Base-by-base conservation (phyloP, 2,113 vertebrate species). In the Muntiacus reevesi region DNA sequence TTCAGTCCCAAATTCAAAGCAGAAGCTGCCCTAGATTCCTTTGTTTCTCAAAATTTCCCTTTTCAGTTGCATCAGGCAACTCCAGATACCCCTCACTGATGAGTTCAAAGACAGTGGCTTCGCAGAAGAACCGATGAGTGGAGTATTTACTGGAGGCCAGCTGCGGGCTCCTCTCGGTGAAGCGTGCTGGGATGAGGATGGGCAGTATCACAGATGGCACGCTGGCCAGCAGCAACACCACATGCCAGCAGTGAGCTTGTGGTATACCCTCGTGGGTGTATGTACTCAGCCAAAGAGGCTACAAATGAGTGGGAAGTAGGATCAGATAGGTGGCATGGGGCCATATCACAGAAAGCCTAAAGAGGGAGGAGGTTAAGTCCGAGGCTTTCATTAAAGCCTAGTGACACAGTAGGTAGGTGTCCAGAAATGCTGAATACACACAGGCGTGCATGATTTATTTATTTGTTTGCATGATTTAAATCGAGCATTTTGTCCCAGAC, bases 11-110 rank as follows among this genome's bases (percentile, higher is more conserved):
- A 96, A 92, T 96, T 95, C 94, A 91, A 97, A 93, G 95, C 93
- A 98, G 96, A 96, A 94, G 96, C 60, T 95, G 67, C 40, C 74
- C 93, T 94, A 87, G 87, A 96, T 97, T 94, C 83, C 54, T 90
- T 60, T 89, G 62, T 74, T 95, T 93, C 83, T 90, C 79, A 89
- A 86, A 87, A 81, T 74, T 50, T 62, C 87, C 62, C n/a, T 89
- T 96, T 88, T 81, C 82, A 91, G 45, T 87, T 47, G 33, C 5
- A 84, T 50, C 54, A 67, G 89, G 54, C 55, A 52, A 36, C 28
- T 95, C 87, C 5, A 60, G 54, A 92, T 15, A 47, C 11, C 87
- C 83, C n/a, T 94, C 54, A 36, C 33, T 36, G 43, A 67, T 78
- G 90, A 45, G 85, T 14, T 64, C 78, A 71, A 59, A 83, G n/a